Conservation (phyloP, 2,888 invertebrate species). For the Leptarthrus brevirostris region DNA sequence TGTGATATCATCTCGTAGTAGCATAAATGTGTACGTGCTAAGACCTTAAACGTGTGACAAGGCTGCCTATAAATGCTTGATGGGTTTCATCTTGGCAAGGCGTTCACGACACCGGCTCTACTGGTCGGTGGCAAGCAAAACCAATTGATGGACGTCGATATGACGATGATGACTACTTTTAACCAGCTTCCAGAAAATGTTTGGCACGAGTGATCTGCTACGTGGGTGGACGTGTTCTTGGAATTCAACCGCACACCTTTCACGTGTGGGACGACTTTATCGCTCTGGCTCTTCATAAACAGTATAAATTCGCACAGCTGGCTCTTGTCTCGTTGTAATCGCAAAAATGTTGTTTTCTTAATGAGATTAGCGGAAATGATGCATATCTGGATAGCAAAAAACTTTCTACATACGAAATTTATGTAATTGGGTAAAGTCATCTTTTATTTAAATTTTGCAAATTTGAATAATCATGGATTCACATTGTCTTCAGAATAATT, state of each 20-base stretch:
- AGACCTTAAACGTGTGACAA: background rate
- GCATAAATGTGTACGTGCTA: background rate
- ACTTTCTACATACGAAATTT: too few species aligned
- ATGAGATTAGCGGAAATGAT: slow-evolving; percentile 27
- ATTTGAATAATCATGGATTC: too few species aligned
- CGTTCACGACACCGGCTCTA: too few species aligned
- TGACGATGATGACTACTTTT: background rate
- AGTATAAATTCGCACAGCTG: slow-evolving; percentile 7
- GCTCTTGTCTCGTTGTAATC: slow-evolving; percentile 16
- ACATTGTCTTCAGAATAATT: too few species aligned
- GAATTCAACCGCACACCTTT: slow-evolving; percentile 28
- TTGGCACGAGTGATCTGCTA: background rate
- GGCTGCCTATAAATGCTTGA: too few species aligned
- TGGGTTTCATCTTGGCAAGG: too few species aligned
- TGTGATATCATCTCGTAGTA: background rate
- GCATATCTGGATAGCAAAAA: too few species aligned
- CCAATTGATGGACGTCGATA: slow-evolving; percentile 28
- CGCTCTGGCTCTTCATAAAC: slow-evolving; percentile 9
- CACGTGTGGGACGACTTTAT: slow-evolving; percentile 25
- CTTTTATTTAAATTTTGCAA: too few species aligned
- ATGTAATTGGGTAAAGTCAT: too few species aligned
- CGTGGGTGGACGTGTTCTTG: slow-evolving; percentile 23
- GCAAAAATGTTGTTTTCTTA: slow-evolving; percentile 4
- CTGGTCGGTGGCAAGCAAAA: background rate
- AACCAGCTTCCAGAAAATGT: background rate